Conservation (phyloP, 2,888 invertebrate species). For the Chydorus sphaericus region DNA sequence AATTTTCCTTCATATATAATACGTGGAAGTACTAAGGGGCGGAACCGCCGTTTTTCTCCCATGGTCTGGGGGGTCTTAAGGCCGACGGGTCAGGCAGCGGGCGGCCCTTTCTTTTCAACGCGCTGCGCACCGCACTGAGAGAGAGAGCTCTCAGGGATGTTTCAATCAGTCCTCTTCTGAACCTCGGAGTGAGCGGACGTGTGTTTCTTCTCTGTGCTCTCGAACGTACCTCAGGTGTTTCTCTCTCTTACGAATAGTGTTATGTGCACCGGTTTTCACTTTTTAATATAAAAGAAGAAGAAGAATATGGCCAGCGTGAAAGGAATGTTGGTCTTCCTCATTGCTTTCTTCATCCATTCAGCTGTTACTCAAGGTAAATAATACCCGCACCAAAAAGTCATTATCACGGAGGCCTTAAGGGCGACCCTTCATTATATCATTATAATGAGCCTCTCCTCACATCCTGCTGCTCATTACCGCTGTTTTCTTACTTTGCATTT, state of each 20-base stretch:
- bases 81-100: no score
- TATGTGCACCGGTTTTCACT: no score
- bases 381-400: no score
- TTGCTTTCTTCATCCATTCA: background rate
- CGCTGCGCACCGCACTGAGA: no score
- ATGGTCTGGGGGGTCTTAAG: no score
- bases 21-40: no score
- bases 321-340: background rate
- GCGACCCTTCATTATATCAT: background rate
- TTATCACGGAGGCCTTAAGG: background rate
- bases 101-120: background rate
- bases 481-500: no score
- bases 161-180: slow-evolving; percentile 1
- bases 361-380: background rate
- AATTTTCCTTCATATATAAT: no score
- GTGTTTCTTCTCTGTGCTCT: background rate
- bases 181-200: background rate
- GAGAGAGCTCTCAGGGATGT: background rate
- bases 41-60: no score
- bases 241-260: no score
- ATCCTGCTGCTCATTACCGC: no score
- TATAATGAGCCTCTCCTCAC: no score
- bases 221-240: background rate
- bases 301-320: background rate
- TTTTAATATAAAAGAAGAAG: background rate